A percentile compares a stretch with the other conserved stretches of the same genome.
phyloP scores from a whole-genome alignment of 2,797 vertebrate genomes.

The Coccyzus lansbergi region DNA sequence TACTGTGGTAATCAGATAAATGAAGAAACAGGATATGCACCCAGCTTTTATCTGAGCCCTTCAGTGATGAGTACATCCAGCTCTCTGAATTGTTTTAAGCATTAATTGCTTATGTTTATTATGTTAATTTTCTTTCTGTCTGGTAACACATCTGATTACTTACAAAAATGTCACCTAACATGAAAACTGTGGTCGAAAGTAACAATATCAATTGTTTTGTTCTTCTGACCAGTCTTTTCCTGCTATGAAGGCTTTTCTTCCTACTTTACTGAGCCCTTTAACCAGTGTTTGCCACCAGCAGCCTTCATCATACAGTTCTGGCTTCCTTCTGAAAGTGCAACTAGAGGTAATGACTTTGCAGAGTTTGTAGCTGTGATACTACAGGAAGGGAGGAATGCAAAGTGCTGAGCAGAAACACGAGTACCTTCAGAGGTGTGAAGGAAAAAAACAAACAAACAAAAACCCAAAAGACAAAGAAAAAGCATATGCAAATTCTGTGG shows the following conservation, averaged over 20 bases:
- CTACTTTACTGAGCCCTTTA: not conserved
- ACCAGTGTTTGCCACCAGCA: not conserved
- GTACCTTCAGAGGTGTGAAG: not conserved
- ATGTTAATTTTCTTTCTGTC: not conserved
- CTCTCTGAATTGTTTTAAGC: not conserved
- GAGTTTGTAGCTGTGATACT: not conserved
- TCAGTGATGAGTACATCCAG: not conserved
- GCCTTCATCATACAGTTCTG: not conserved
- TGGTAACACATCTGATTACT: not conserved
- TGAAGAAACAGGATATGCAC: slow-evolving; percentile 3
- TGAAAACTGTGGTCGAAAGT: not conserved
- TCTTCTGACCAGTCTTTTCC: not conserved
- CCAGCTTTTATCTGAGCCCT: not conserved
- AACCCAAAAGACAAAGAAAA: not conserved
- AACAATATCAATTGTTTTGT: not conserved
- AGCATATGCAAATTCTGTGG: not conserved
- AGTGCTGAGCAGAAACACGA: not conserved
- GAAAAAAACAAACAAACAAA: too few species aligned
- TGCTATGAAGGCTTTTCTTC: not conserved
- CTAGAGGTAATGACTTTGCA: not conserved
- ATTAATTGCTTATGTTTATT: accelerated
- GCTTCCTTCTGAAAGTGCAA: not conserved
- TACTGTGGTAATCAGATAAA: not conserved
- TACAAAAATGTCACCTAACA: not conserved
- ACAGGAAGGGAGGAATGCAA: not conserved